Evolutionary conservation across 2,888 invertebrate genomes (phyloP).

Genomic region (Melanotus villosus): DNA sequence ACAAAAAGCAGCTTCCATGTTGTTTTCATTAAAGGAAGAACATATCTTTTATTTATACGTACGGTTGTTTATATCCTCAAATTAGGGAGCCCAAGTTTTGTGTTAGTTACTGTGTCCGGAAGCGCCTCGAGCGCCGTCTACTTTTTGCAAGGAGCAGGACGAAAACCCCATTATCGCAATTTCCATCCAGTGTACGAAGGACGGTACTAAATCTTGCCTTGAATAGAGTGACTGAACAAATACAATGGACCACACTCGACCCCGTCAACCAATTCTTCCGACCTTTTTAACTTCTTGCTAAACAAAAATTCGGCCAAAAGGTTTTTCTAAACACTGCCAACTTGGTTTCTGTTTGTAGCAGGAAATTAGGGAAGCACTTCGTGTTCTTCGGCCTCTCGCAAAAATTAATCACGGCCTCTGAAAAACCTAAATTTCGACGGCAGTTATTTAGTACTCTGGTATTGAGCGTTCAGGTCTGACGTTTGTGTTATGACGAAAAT

Average conservation of each 20-base stretch:
- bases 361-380: slow-evolving; percentile 32
- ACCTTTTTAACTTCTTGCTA: slow-evolving; percentile 47
- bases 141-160: slow-evolving; percentile 31
- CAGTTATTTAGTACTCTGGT: background rate
- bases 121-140: slow-evolving; percentile 25
- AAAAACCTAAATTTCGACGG: background rate
- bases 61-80: slow-evolving; percentile 23
- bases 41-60: slow-evolving; percentile 8
- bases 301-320: slow-evolving; percentile 31
- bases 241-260: slow-evolving; percentile 45
- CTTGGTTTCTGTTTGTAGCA: slow-evolving; percentile 28
- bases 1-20: background rate
- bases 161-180: slow-evolving; percentile 39
- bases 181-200: slow-evolving; percentile 36
- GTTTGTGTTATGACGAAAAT: too few relatives aligned
- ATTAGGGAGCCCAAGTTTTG: slow-evolving; percentile 21
- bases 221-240: slow-evolving; percentile 45
- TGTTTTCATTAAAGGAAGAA: slow-evolving; percentile 1
- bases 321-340: slow-evolving; percentile 26
- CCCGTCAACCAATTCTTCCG: slow-evolving; percentile 49
- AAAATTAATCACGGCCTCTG: slow-evolving; percentile 15
- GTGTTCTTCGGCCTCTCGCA: slow-evolving; percentile 1
- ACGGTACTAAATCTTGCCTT: slow-evolving; percentile 35
- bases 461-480: background rate
- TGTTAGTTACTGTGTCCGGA: slow-evolving; percentile 33